Conservation (phyloP, 2,888 invertebrate genomes). For the Sepioteuthis lessoniana region DNA sequence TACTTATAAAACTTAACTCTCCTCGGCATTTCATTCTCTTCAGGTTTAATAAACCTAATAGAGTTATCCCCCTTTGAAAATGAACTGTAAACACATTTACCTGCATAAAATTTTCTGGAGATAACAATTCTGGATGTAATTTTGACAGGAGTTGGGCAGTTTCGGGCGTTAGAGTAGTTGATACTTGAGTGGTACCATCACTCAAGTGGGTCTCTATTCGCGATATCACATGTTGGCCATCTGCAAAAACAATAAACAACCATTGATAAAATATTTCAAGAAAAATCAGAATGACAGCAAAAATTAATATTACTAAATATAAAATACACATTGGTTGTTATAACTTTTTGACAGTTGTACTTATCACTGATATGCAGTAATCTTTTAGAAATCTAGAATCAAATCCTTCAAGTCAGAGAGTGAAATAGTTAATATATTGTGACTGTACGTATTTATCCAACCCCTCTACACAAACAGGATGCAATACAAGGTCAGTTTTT, state of each 20-base stretch:
- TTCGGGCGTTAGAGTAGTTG: slow-evolving; percentile 71
- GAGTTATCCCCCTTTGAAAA: not conserved
- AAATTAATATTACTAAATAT: not conserved
- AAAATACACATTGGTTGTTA: too few relatives aligned
- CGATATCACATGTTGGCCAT: slow-evolving; percentile 73
- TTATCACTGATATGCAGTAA: too few relatives aligned
- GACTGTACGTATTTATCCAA: too few relatives aligned
- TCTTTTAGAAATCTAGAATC: too few relatives aligned
- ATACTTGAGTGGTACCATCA: slow-evolving; percentile 74
- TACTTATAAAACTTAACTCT: too few relatives aligned
- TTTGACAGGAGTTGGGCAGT: slow-evolving; percentile 72
- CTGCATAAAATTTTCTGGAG: slow-evolving; percentile 66
- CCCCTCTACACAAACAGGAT: too few relatives aligned
- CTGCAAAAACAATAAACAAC: slow-evolving; percentile 60
- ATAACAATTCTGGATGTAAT: slow-evolving; percentile 71
- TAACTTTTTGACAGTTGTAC: too few relatives aligned
- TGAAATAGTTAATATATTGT: too few relatives aligned
- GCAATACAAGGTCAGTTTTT: too few relatives aligned
- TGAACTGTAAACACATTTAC: slow-evolving; percentile 53
- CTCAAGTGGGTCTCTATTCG: slow-evolving; percentile 74
- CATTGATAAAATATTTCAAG: not conserved
- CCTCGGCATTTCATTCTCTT: too few relatives aligned
- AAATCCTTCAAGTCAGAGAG: too few relatives aligned
- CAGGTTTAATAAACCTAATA: too few relatives aligned
- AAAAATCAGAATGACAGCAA: not conserved